Evolutionary conservation across 2,113 vertebrate species (phyloP).

Genomic region (Rhinolophus sinicus): DNA sequence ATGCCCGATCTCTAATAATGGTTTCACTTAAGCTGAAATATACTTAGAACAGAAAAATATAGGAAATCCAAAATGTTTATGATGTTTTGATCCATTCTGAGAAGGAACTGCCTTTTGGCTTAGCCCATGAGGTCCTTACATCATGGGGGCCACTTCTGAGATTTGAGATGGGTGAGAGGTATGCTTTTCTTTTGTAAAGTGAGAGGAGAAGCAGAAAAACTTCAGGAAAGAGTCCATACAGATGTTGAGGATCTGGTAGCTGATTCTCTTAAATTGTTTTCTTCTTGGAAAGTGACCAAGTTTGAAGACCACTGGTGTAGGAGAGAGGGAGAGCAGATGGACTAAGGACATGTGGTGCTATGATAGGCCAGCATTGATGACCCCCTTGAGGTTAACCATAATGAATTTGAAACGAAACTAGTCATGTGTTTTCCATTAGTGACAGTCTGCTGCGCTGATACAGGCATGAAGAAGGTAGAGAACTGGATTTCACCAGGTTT

Average conservation of each 20-base stretch:
- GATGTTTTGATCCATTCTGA: background rate
- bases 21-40: background rate
- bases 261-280: background rate
- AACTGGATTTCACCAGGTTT: background rate
- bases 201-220: background rate
- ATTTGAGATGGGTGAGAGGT: background rate
- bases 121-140: background rate
- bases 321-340: background rate
- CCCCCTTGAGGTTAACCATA: background rate
- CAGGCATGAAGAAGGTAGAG: background rate
- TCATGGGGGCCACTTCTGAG: background rate
- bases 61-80: background rate
- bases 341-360: background rate
- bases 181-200: background rate
- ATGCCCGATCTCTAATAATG: background rate
- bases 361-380: background rate
- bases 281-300: background rate
- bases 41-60: background rate
- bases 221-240: background rate
- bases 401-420: background rate
- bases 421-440: background rate
- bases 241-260: background rate
- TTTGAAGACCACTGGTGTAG: constrained; percentile 24
- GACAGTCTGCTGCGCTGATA: background rate
- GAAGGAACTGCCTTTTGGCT: background rate